phyloP scores from a whole-genome alignment of 2,797 vertebrate genomes.

The Podarcis lilfordi region DNA sequence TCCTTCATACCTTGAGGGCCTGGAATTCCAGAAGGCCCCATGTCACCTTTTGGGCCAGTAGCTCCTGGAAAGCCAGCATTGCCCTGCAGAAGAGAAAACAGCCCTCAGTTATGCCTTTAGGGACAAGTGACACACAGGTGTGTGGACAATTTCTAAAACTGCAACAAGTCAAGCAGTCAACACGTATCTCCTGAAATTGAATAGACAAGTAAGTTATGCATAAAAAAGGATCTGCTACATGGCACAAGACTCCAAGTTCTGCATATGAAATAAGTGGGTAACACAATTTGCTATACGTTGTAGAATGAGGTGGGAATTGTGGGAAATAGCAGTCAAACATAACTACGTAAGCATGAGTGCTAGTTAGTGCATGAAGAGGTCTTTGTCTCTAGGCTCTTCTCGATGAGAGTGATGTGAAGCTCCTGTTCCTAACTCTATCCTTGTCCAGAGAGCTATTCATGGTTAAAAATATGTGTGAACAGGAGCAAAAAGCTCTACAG shows the following conservation, averaged over 20 bases:
- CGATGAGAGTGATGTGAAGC: too few species aligned
- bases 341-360: too few species aligned
- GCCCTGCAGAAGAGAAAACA: constrained; percentile 80
- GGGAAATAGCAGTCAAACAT: too few species aligned
- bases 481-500: too few species aligned
- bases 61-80: constrained; percentile 87
- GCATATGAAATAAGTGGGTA: background rate
- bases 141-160: background rate
- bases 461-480: too few species aligned
- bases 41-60: constrained; percentile 89
- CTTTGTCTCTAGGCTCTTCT: too few species aligned
- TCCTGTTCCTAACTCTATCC: too few species aligned
- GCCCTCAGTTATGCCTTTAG: background rate
- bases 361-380: too few species aligned
- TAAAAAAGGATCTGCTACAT: background rate
- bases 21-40: constrained; percentile 86
- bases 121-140: background rate
- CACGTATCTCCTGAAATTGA: background rate
- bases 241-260: background rate
- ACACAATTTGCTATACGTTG: background rate
- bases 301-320: too few species aligned
- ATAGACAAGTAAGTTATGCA: background rate
- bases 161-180: background rate
- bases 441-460: too few species aligned
- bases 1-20: constrained; percentile 90